These are phyloP conservation scores for Drosophila glabriapex DNA, from an alignment of 2,888 invertebrate species.

Conservation along the genomic window DNA sequence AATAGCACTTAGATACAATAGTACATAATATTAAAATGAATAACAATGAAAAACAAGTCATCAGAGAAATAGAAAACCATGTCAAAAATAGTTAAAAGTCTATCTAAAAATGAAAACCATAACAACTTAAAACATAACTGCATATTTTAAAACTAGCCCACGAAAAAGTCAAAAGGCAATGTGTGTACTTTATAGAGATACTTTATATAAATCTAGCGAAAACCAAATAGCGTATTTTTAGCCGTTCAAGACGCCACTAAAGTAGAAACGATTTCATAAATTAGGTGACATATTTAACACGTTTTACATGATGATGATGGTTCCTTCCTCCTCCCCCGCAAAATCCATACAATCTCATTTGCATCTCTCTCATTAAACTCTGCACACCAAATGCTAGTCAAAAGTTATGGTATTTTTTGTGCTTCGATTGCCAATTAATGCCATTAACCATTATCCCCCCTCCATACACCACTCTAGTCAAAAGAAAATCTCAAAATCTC, in stretches of 20 bases:
- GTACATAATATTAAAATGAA: conserved; percentile 27
- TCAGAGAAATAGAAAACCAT: conserved; percentile 18
- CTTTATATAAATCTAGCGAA: conserved; percentile 72
- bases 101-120: not conserved
- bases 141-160: conserved; percentile 32
- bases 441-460: conserved; percentile 6
- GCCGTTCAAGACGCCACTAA: conserved; percentile 44
- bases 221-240: conserved; percentile 48
- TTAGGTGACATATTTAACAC: conserved; percentile 19
- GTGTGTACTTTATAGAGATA: conserved; percentile 75
- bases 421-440: conserved; percentile 33
- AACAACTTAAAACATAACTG: not conserved
- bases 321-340: not conserved
- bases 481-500: conserved; percentile 39
- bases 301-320: not conserved
- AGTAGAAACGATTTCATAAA: conserved; percentile 10
- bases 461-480: conserved; percentile 21
- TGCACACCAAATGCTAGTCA: conserved; percentile 60
- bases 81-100: conserved; percentile 17
- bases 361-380: conserved; percentile 26
- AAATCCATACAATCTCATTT: conserved; percentile 9
- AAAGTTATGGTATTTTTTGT: conserved; percentile 27
- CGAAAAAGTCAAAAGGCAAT: conserved; percentile 55
- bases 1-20: conserved; percentile 26
- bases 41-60: conserved; percentile 8